Percentiles rank a stretch among this genome's conserved stretches.
Conservation (phyloP, 2,113 vertebrate species). For the Scolopax mira region DNA sequence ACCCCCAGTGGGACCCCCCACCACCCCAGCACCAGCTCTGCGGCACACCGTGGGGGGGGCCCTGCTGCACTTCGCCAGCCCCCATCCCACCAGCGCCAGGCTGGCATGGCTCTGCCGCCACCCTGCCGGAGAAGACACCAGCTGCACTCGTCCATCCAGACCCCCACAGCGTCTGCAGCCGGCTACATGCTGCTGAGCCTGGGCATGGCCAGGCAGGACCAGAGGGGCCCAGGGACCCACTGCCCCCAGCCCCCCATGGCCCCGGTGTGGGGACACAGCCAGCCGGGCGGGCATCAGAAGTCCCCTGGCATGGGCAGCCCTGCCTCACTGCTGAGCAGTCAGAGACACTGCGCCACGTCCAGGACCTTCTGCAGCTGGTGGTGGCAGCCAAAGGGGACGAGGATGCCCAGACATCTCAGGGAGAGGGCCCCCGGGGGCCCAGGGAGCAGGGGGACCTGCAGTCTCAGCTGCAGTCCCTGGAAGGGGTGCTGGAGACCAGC, state of each 20-base stretch:
- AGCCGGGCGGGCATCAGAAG: neutral
- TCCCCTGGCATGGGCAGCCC: neutral
- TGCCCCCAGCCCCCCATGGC: neutral
- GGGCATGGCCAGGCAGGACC: neutral
- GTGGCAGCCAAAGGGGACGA: conserved; percentile 73
- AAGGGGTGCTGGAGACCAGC: conserved; percentile 88
- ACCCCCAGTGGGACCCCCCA: neutral
- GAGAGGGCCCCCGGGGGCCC: neutral
- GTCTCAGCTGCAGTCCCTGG: conserved; percentile 84
- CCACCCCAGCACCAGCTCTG: conserved; percentile 18
- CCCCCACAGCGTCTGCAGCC: conserved; percentile 60
- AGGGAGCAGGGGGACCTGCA: conserved; percentile 76
- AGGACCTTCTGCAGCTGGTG: conserved; percentile 82
- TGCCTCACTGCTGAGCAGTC: conserved; percentile 63
- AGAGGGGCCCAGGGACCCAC: neutral
- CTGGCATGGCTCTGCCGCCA: neutral
- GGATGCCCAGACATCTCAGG: conserved; percentile 63
- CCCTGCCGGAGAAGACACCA: neutral
- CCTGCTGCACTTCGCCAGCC: conserved; percentile 9
- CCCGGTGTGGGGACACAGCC: neutral
- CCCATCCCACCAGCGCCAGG: neutral
- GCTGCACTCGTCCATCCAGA: conserved; percentile 47
- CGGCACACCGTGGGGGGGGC: neutral
- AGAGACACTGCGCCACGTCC: conserved; percentile 75
- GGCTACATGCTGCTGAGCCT: neutral